Conservation (phyloP, 1,140 invertebrate species). For the Aleiodes sp. region DNA sequence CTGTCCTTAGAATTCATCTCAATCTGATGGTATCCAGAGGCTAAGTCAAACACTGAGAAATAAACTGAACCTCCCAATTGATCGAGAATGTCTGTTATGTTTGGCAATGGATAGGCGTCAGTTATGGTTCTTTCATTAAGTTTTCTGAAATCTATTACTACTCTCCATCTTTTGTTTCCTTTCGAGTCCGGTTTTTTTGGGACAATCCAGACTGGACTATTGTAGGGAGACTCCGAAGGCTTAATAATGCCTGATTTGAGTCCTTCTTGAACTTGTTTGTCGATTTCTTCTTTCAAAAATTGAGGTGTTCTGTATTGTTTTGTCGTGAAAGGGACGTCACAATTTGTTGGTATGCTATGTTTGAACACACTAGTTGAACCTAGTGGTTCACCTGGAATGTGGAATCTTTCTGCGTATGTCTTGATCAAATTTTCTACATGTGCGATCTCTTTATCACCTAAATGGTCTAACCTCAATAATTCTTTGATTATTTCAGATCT, state of each 20-base stretch:
- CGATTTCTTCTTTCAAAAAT: constrained; percentile 41
- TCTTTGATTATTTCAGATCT: too few relatives aligned
- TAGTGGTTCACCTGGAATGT: constrained; percentile 13
- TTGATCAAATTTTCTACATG: constrained; percentile 13
- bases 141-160: constrained; percentile 57
- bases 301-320: too few relatives aligned
- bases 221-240: constrained; percentile 50
- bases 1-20: constrained; percentile 51
- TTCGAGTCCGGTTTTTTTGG: constrained; percentile 53
- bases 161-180: too few relatives aligned
- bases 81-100: too few relatives aligned
- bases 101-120: constrained; percentile 62
- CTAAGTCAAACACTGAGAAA: constrained; percentile 55
- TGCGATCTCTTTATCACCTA: constrained; percentile 29
- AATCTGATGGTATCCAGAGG: too few relatives aligned
- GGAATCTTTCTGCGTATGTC: constrained; percentile 12
- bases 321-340: constrained; percentile 30
- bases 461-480: too few relatives aligned
- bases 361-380: neutral
- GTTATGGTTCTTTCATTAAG: constrained; percentile 57
- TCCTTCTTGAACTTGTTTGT: constrained; percentile 42
- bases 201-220: constrained; percentile 48
- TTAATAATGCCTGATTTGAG: too few relatives aligned
- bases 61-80: constrained; percentile 45
- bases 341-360: neutral